Evolutionary conservation across 1,140 invertebrate species (phyloP), one percentile per base, ranked within the genome.

Genomic region (Bombus sibiricus): DNA sequence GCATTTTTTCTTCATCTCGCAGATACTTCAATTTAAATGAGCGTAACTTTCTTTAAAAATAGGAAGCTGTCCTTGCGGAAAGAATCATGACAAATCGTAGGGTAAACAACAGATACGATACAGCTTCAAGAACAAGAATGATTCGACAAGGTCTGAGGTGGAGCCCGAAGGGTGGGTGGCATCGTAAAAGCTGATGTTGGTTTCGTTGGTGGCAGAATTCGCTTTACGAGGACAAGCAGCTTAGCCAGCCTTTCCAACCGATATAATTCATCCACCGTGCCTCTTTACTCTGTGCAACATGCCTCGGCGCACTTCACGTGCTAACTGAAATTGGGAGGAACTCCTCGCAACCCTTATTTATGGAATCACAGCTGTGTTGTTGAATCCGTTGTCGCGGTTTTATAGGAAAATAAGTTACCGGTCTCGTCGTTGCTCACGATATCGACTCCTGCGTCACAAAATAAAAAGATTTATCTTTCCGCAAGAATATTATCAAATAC

Each of bases 231-330:
- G 85, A 88, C 90, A 92, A 90, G 90, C 88, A 87, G 92, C 92
- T 92, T 90, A 92, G 83, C 83, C 86, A 89, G 89, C 90, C 88
- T 87, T 89, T 89, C 90, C 92, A 59, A 59, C 90, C 91, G 92
- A 92, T 92, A 94, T 94, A 93, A 93, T 93, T 93, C 92, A 93
- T 93, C 88, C 88, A 85, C 86, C 83, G 86, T 88, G 88, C 86
- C 91, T 88, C 87, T 81, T 83, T 77, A 57, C 79, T 84, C 79
- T 47, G 59, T 62, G 79, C 75, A 69, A 76, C 77, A 78, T 74
- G 71, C 68, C 80, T 66, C 88, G 66, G 87, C 89, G 75, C 84
- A 69, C 53, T 81, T 81, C 62, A 64, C 77, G 43, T 59, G 83
- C 53, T 83, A 81, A 73, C 75, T 87, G 87, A 72, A 82, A 90